Evolutionary conservation across 2,888 invertebrate species (phyloP).

Genomic region (Lasioglossum calceatum): DNA sequence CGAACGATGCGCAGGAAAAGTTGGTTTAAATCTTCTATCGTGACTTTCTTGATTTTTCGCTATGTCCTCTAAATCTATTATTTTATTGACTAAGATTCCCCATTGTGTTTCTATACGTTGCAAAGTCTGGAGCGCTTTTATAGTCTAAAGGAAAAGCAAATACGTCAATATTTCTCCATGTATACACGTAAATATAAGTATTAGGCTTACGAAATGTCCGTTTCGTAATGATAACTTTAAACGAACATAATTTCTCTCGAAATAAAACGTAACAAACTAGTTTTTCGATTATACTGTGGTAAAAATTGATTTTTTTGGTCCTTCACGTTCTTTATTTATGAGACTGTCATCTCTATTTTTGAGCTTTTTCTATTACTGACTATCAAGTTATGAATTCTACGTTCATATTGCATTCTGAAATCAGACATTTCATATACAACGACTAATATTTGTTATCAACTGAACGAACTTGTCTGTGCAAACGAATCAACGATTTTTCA

Average conservation of each 20-base stretch:
- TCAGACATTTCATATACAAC: neutral
- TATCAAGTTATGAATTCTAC: no score
- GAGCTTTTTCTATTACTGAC: no score
- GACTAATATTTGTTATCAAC: constrained; percentile 7
- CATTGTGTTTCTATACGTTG: constrained; percentile 98
- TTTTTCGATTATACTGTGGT: neutral
- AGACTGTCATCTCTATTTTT: neutral
- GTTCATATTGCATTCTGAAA: neutral
- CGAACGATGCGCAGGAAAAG: constrained; percentile 88
- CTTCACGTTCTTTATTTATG: no score
- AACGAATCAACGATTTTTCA: constrained; percentile 93
- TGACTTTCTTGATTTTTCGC: constrained; percentile 90
- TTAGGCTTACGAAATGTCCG: neutral
- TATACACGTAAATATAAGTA: neutral
- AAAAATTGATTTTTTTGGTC: neutral
- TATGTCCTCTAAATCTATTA: constrained; percentile 94
- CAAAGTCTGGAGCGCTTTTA: constrained; percentile 95
- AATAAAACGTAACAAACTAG: neutral
- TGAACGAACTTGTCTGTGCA: constrained; percentile 91
- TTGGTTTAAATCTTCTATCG: constrained; percentile 88
- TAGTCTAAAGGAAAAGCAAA: constrained; percentile 86
- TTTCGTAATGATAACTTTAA: neutral
- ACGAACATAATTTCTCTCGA: neutral
- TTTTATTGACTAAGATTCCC: constrained; percentile 92
- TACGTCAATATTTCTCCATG: constrained; percentile 8